A percentile compares a stretch with the other conserved stretches of the same genome.
Conservation (phyloP, 2,113 vertebrate genomes). For the Carollia perspicillata region DNA sequence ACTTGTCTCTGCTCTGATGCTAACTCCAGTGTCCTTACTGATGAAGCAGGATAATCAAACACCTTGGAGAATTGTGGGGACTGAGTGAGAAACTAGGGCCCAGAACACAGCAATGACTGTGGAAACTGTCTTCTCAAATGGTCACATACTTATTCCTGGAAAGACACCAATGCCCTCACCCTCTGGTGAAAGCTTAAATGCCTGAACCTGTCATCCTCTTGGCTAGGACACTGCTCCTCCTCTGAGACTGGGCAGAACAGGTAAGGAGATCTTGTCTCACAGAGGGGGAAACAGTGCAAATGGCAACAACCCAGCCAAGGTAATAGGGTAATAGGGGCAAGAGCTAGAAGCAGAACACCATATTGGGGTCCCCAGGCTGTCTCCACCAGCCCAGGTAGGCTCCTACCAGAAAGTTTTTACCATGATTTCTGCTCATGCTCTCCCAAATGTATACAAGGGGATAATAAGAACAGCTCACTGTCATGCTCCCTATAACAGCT, state of each 20-base stretch:
- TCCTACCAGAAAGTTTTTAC: background rate
- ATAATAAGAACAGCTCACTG: background rate
- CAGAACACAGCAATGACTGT: background rate
- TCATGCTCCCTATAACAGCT: background rate
- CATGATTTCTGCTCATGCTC: background rate
- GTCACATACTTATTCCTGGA: background rate
- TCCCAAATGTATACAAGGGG: background rate
- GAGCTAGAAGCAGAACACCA: background rate
- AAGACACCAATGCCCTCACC: fast-evolving
- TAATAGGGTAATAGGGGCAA: background rate
- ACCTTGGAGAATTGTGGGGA: background rate
- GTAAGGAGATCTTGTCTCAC: background rate
- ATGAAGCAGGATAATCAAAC: background rate
- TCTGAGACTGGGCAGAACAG: background rate
- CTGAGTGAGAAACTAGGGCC: background rate
- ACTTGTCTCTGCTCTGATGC: background rate
- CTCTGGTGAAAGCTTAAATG: background rate
- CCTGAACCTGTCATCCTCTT: background rate
- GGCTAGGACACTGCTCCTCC: background rate
- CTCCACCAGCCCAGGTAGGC: background rate
- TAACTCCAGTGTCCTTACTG: background rate
- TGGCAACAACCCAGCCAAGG: background rate
- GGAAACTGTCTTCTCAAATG: background rate
- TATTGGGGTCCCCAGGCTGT: background rate
- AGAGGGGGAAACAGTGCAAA: background rate